Percentiles rank a stretch among this genome's conserved stretches.
These are phyloP conservation scores for Phalanger gymnotis DNA, from an alignment of 2,797 vertebrate species.

Conservation along the genomic window DNA sequence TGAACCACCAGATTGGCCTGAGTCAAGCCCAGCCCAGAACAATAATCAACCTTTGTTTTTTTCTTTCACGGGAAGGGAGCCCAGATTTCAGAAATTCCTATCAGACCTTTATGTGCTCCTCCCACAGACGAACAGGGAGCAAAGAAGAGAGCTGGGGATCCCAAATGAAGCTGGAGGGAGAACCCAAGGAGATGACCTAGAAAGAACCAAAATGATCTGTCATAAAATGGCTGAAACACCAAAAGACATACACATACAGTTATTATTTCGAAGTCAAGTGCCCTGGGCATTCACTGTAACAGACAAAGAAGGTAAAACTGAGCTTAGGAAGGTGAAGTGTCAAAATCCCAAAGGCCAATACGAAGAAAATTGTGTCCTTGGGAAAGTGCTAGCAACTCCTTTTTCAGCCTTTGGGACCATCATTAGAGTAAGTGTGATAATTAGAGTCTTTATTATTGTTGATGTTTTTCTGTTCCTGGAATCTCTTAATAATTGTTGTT, in stretches of 20 bases:
- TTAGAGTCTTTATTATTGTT: not conserved
- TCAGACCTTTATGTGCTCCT: not conserved
- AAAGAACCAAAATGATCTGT: not conserved
- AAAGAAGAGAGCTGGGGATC: not conserved
- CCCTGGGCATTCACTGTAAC: not conserved
- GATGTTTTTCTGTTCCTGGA: not conserved
- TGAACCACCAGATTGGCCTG: not conserved
- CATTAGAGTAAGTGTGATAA: not conserved
- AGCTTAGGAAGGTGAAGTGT: not conserved
- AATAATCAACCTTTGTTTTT: not conserved
- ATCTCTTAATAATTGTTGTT: not conserved
- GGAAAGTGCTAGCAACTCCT: not conserved
- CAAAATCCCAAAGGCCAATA: not conserved
- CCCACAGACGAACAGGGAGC: not conserved
- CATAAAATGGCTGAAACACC: not conserved
- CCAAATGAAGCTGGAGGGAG: not conserved
- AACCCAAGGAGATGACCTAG: not conserved
- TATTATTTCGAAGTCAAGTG: not conserved
- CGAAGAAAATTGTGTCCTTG: not conserved
- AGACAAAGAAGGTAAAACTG: not conserved
- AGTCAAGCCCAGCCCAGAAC: not conserved
- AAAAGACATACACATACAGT: not conserved
- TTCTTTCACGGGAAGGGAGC: not conserved
- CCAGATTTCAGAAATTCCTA: conserved; percentile 2
- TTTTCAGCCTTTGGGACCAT: not conserved